Evolutionary conservation across 2,113 vertebrate genomes (phyloP).

Genomic region (Tor tambroides): DNA sequence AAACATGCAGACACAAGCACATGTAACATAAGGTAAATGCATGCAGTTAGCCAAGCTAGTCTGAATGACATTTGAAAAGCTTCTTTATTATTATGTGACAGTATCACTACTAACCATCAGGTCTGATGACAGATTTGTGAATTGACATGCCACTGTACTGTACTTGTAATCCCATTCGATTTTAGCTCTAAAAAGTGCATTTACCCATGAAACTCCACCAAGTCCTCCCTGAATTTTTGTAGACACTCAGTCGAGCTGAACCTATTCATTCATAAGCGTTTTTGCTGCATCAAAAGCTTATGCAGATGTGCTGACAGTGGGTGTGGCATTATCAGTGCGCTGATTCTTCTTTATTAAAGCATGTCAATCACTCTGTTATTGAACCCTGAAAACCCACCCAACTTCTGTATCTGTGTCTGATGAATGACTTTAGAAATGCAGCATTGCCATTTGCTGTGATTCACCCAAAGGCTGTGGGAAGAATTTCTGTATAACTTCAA

Average conservation of each 20-base stretch:
- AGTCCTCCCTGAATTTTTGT: background rate
- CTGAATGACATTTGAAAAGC: background rate
- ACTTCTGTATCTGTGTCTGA: slow-evolving; percentile 15
- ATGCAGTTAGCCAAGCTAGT: background rate
- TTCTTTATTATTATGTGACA: background rate
- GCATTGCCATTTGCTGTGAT: background rate
- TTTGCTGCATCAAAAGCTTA: slow-evolving; percentile 32
- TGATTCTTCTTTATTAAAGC: slow-evolving; percentile 44
- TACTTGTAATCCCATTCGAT: background rate
- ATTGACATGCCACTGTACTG: background rate
- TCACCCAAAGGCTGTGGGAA: slow-evolving; percentile 26
- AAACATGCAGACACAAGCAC: background rate
- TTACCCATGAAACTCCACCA: background rate
- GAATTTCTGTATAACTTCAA: background rate
- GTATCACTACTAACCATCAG: background rate
- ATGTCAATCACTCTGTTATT: slow-evolving; percentile 33
- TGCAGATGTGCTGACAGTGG: slow-evolving; percentile 16
- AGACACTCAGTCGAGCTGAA: slow-evolving; percentile 26
- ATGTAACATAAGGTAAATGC: background rate
- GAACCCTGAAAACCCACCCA: slow-evolving; percentile 38
- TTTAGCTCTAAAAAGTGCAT: background rate
- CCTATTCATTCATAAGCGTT: slow-evolving; percentile 11
- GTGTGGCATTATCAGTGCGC: slow-evolving; percentile 2
- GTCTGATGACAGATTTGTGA: slow-evolving; percentile 16
- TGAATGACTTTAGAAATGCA: slow-evolving; percentile 22